Conservation (phyloP, 2,113 vertebrate genomes). For the Scytalopus superciliaris region DNA sequence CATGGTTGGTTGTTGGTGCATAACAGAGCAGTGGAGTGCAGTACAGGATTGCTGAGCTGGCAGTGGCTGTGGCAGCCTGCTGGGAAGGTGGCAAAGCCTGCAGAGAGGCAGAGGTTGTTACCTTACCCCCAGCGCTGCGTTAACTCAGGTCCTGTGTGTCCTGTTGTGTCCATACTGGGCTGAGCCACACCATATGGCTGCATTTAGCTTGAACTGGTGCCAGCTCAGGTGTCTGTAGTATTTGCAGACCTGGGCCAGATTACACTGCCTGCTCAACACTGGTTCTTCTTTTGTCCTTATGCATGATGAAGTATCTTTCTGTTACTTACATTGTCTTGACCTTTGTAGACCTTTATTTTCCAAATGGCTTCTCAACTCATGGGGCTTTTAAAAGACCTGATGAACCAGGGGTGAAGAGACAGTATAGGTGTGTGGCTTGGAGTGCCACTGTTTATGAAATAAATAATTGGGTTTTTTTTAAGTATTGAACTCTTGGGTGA, state of each 20-base stretch:
- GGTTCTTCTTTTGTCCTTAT: background rate
- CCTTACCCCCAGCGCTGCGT: background rate
- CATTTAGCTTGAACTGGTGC: background rate
- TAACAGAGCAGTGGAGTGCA: background rate
- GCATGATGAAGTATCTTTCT: background rate
- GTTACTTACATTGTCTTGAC: background rate
- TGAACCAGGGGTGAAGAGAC: background rate
- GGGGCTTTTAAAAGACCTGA: background rate
- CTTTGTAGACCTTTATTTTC: background rate
- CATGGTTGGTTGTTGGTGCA: background rate
- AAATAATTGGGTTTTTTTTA: background rate
- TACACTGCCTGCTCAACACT: background rate
- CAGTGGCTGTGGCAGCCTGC: background rate
- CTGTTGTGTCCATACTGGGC: rapidly evolving
- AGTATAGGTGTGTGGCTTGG: background rate
- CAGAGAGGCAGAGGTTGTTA: background rate
- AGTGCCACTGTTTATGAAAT: background rate
- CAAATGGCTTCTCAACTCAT: background rate
- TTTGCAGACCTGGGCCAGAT: background rate
- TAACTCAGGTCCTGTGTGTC: background rate
- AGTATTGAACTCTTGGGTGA: background rate
- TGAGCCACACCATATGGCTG: background rate
- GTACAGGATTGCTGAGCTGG: background rate
- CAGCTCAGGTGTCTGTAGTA: background rate
- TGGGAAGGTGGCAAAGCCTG: background rate